Conservation (phyloP, 1,140 invertebrate genomes). For the Rhopalosiphum maidis region DNA sequence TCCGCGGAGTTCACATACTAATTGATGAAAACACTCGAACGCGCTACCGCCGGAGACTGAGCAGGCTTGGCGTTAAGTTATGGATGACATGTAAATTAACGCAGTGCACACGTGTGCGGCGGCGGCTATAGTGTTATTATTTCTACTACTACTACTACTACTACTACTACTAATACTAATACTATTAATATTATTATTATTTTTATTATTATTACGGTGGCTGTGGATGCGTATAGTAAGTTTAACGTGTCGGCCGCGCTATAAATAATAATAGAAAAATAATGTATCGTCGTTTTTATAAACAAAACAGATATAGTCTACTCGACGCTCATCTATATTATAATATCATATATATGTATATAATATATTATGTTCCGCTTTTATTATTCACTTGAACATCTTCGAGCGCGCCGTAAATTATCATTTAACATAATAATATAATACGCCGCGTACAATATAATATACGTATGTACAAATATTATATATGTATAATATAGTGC, state of each 20-base stretch:
- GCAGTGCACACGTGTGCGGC: constrained; percentile 12
- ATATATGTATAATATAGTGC: too few species aligned
- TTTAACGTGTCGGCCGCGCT: not conserved
- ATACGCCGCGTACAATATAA: not conserved
- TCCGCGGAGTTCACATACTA: constrained; percentile 7
- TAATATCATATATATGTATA: not conserved
- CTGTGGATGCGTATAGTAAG: not conserved
- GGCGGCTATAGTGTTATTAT: not conserved
- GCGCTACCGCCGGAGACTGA: not conserved
- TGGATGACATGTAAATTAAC: constrained; percentile 47
- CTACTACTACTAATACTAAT: too few species aligned
- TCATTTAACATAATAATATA: constrained; percentile 11
- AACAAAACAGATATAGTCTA: constrained; percentile 25
- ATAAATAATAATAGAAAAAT: constrained; percentile 38
- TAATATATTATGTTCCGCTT: not conserved
- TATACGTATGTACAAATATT: not conserved
- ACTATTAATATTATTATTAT: constrained; percentile 10
- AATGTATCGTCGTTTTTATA: not conserved
- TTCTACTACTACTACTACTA: not conserved
- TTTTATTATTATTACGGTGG: not conserved
- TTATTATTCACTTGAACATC: constrained; percentile 16
- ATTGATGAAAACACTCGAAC: constrained; percentile 22
- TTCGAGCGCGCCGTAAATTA: not conserved
- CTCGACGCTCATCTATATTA: not conserved
- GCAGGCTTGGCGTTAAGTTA: constrained; percentile 40